A percentile compares a stretch with the other conserved stretches of the same genome.
phyloP scores from a whole-genome alignment of 2,113 vertebrate genomes.

The Urocitellus parryii region DNA sequence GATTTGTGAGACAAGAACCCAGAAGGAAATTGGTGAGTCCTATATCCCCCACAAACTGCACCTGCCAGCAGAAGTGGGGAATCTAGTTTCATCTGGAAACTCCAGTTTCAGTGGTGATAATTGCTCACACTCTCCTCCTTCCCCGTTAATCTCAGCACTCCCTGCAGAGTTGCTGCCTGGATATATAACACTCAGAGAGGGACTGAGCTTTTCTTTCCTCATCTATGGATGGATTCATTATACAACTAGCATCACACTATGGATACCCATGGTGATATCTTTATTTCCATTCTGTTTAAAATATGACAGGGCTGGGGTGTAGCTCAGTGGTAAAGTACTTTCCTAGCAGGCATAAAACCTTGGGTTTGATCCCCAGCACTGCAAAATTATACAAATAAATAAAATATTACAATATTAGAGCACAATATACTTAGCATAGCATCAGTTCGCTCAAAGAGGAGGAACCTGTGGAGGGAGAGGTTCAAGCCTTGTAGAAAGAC shows the following conservation, averaged over 20 bases:
- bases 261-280: background rate
- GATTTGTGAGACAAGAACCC: too few species aligned
- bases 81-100: too few species aligned
- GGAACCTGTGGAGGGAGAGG: background rate
- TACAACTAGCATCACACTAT: background rate
- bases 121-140: rapidly evolving
- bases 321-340: background rate
- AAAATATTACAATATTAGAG: background rate
- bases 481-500: background rate
- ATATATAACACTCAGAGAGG: rapidly evolving
- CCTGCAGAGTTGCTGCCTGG: background rate
- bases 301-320: background rate
- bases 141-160: background rate
- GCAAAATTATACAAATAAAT: background rate
- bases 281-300: background rate
- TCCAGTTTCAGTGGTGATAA: too few species aligned
- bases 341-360: background rate
- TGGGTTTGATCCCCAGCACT: background rate
- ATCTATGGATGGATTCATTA: background rate
- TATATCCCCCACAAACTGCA: too few species aligned
- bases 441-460: background rate
- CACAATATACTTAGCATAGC: background rate
- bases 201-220: background rate
- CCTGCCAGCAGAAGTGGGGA: too few species aligned
- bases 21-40: too few species aligned